A percentile compares a stretch with the other conserved stretches of the same genome.
Conservation (phyloP, 2,888 invertebrate species). For the Calameuta pallipes region DNA sequence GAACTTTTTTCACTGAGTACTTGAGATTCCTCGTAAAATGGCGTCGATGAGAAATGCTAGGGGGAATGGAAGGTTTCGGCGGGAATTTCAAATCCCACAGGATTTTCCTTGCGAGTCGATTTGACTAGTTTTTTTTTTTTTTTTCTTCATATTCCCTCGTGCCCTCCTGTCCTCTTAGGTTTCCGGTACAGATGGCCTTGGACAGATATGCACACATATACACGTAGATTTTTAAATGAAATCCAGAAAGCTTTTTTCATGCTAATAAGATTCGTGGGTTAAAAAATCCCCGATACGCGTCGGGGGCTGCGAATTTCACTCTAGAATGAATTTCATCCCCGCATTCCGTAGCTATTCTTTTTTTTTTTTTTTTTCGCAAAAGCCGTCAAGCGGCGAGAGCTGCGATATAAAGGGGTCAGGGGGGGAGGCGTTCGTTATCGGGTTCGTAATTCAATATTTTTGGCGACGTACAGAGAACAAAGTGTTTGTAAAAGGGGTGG, state of each 20-base stretch:
- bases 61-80: neutral
- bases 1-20: too few relatives aligned
- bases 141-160: neutral
- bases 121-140: neutral
- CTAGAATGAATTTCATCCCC: constrained; percentile 16
- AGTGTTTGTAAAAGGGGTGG: neutral
- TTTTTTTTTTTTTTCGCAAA: neutral
- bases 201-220: too few relatives aligned
- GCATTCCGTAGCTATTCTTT: neutral
- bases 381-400: constrained; percentile 3
- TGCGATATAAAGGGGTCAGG: neutral
- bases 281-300: constrained; percentile 9
- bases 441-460: constrained; percentile 30
- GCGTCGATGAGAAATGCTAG: neutral
- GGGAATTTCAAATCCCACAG: neutral
- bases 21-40: neutral
- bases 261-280: constrained; percentile 37
- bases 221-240: constrained; percentile 4
- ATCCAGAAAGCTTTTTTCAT: constrained; percentile 37
- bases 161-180: neutral
- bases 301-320: constrained; percentile 8
- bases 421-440: constrained; percentile 19
- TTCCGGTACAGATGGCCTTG: too few relatives aligned
- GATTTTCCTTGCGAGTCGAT: neutral
- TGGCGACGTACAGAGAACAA: constrained; percentile 9